A percentile compares a stretch with the other conserved stretches of the same genome.
These are phyloP conservation scores for Spongilla lacustris DNA, from an alignment of 37 sponge, comb jelly and placozoan genomes.

Conservation along the genomic window DNA sequence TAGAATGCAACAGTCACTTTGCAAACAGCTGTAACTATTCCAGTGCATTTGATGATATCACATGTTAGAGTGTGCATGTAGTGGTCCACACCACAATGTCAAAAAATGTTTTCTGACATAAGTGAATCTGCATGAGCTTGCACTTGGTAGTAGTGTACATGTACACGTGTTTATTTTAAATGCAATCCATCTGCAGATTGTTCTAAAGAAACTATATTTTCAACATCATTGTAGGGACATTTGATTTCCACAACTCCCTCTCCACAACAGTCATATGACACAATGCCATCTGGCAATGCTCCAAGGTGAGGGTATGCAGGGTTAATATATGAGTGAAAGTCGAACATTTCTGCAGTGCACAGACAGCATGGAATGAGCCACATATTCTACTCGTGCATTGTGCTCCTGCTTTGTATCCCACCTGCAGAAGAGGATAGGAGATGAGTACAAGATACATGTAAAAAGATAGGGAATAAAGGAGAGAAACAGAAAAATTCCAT, in stretches of 20 bases:
- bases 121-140: conserved; percentile 30
- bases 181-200: neutral
- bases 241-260: conserved; percentile 49
- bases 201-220: neutral
- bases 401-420: conserved; percentile 2
- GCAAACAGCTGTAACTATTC: too few species aligned
- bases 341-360: conserved; percentile 5
- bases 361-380: neutral
- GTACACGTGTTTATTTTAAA: conserved; percentile 13
- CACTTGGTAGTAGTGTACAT: conserved; percentile 56
- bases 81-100: too few species aligned
- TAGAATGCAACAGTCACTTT: too few species aligned
- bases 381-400: conserved; percentile 20
- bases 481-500: neutral
- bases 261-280: conserved; percentile 60
- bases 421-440: neutral
- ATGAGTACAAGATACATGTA: too few species aligned
- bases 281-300: conserved; percentile 55
- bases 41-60: too few species aligned
- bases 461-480: neutral
- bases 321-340: conserved; percentile 20
- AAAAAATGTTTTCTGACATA: too few species aligned
- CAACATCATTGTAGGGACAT: conserved; percentile 17
- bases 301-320: conserved; percentile 46
- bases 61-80: too few species aligned